Evolutionary conservation across 2,797 vertebrate species (phyloP).

Genomic region (Lagodon rhomboides): DNA sequence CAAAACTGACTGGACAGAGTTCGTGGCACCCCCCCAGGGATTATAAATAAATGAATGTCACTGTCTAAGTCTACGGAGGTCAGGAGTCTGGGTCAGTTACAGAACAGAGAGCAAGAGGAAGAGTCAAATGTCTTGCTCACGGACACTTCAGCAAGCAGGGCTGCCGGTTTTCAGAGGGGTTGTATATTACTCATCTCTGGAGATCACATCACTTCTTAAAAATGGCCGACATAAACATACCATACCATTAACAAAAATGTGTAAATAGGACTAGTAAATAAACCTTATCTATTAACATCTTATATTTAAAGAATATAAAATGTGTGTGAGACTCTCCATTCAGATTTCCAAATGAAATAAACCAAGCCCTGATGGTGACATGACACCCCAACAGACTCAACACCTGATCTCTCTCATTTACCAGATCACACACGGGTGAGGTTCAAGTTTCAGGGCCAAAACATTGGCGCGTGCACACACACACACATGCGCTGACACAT

Average conservation of each 20-base stretch:
- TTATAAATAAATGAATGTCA: background rate
- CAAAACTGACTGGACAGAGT: background rate
- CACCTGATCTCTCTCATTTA: constrained; percentile 67
- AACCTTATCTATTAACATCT: background rate
- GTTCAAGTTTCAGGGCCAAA: constrained; percentile 63
- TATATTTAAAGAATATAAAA: background rate
- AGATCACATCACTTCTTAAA: background rate
- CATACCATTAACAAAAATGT: accelerated
- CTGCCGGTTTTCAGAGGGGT: background rate
- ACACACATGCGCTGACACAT: constrained; percentile 20
- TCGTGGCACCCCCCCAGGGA: background rate
- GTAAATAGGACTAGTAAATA: background rate
- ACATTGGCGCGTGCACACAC: constrained; percentile 11
- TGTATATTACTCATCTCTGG: background rate
- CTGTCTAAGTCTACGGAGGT: background rate
- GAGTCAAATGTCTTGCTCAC: constrained; percentile 19
- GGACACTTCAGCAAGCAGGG: background rate
- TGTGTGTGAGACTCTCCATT: background rate
- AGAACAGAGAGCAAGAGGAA: constrained; percentile 5
- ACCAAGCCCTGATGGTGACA: constrained; percentile 50
- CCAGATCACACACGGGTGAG: constrained; percentile 14
- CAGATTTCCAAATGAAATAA: constrained; percentile 34
- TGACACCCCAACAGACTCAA: constrained; percentile 53
- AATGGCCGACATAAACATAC: background rate
- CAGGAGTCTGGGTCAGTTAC: constrained; percentile 24